Evolutionary conservation across 1,140 invertebrate species (phyloP), one percentile per base, ranked within the genome.

Genomic region (Penaeus chinensis): DNA sequence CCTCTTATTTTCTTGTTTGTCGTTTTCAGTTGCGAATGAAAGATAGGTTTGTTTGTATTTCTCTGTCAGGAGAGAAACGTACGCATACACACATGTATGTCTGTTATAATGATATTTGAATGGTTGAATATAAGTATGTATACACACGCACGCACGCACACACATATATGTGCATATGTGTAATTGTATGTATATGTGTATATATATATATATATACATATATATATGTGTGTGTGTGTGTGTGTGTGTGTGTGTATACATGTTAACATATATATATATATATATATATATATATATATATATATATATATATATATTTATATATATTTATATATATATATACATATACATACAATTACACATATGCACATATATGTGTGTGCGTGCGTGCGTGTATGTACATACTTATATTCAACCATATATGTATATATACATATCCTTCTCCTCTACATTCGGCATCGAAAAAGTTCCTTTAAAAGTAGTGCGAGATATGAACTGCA

Each of bases 241-340:
- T 69, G 19, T 69, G 27, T 10, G 27, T 27, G 18, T 71, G n/a
- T 71, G n/a, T 71, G 3, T 71, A 13, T 71, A 4, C n/a, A 3
- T 71, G 27, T 66, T n/a, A n/a, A 18, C 5, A 66, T 69, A 69
- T 69, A 69, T 20, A 69, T 69, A 69, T 69, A 69, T 69, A 20
- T 69, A 69, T 69, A 20, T 69, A 69, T 69, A 69, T 13, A 69
- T 69, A 69, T 13, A 69, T 69, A 69, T 13, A 20, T 69, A 69
- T 13, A 69, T 69, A 13, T 13, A 13, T 69, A 13, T 16, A 13
- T 69, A 13, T 69, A 13, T 69, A 13, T 69, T 4, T 69, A 0
- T 69, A 2, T 69, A 13, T 10, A 13, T 27, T n/a, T 66, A 66
- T 66, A 66, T 69, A 69, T 69, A 69, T 20, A 69, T 69, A 69